Base-by-base conservation (phyloP, 2,113 vertebrate genomes). In the Bagarius yarrelli region DNA sequence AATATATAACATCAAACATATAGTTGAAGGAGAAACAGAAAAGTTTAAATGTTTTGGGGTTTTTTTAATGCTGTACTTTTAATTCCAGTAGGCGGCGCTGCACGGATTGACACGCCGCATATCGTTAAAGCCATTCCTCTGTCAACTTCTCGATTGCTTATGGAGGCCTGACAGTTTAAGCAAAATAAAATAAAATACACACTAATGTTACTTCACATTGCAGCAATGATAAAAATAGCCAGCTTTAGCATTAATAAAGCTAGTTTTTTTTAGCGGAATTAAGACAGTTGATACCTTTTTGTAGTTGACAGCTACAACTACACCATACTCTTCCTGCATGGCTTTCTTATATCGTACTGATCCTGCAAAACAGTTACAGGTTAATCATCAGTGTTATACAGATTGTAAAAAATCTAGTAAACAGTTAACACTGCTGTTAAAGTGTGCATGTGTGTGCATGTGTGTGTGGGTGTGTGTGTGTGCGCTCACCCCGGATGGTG, bases 261-360 rank as follows among this genome's bases (percentile, higher is more conserved):
- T 32, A 15, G 44, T 53, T 2, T 57, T 2, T 69, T 40, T 69
- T 30, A 6, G 5, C 18, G 44, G 30, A 0, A 11, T 21, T 36
- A 2, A 15, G 18, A 30, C 2, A 13, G 63, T 56, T 23, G 55
- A 83, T 78, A 95, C 96, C 95, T 95, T 95, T 76, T 80, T 94
- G 83, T 94, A 97, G 12, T 79, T 89, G 3, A 96, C 63, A 13
- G 91, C 88, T 59, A 97, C 89, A n/a, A 94, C 88, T 0, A 91
- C 87, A 13, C 95, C 95, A 0, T 87, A 87, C 1, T 85, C 81
- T 21, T 94, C 93, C 0, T 86, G 80, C 3, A 67, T 5, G 0
- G 25, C 85, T 83, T 89, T 94, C 87, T 88, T 95, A 86, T 87
- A 88, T 40, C 86, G 75, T 0, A 75, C 34, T 34, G 76, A 84